A percentile compares a stretch with the other conserved stretches of the same genome.
Conservation (phyloP, 2,888 invertebrate genomes). For the Drosophila formosana region DNA sequence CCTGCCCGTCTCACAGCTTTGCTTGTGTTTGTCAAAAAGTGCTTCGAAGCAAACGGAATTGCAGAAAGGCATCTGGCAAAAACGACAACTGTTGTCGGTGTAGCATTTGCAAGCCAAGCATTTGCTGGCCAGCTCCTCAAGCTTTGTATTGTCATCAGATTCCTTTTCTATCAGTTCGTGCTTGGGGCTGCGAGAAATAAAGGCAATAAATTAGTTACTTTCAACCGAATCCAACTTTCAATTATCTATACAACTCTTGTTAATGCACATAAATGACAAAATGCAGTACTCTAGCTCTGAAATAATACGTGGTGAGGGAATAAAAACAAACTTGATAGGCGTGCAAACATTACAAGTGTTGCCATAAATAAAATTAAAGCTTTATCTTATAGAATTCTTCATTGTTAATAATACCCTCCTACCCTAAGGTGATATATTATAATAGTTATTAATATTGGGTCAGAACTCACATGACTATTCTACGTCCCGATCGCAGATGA, state of each 20-base stretch:
- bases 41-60: constrained; percentile 73
- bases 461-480: constrained; percentile 60
- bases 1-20: constrained; percentile 30
- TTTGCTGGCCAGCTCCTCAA: constrained; percentile 9
- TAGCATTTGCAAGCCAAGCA: constrained; percentile 46
- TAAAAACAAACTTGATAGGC: too few relatives aligned
- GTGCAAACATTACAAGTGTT: too few relatives aligned
- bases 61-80: constrained; percentile 73
- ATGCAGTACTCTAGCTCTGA: too few relatives aligned
- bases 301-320: too few relatives aligned
- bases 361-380: too few relatives aligned
- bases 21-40: constrained; percentile 42
- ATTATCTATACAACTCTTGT: too few relatives aligned
- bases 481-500: constrained; percentile 70
- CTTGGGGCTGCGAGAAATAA: constrained; percentile 10
- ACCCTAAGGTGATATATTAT: too few relatives aligned
- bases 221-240: too few relatives aligned
- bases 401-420: too few relatives aligned
- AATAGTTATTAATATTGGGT: neutral
- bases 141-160: neutral
- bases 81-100: constrained; percentile 49
- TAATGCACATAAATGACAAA: too few relatives aligned
- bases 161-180: neutral
- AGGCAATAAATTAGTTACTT: neutral
- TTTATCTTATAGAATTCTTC: too few relatives aligned